These are phyloP conservation scores for Delichon dasypus DNA, from an alignment of 2,797 vertebrate species.

Conservation along the genomic window DNA sequence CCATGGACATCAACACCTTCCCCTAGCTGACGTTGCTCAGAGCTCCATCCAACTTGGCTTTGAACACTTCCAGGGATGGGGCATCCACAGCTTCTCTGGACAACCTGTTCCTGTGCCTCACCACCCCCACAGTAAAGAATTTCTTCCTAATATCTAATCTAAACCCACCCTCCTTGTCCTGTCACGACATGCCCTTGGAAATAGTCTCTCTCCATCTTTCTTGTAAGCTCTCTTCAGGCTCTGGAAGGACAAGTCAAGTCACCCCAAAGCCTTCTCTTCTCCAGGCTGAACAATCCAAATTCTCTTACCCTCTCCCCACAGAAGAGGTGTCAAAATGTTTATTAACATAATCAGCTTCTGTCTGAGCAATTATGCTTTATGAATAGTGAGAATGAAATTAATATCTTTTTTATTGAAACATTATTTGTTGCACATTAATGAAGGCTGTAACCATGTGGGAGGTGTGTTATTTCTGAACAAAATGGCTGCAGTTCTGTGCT, in stretches of 20 bases:
- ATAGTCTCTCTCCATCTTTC: not conserved
- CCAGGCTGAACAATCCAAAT: not conserved
- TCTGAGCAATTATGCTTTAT: not conserved
- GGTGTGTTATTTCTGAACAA: not conserved
- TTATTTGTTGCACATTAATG: not conserved
- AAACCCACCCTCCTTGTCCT: not conserved
- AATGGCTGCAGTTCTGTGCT: not conserved
- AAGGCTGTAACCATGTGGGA: not conserved
- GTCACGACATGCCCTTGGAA: not conserved
- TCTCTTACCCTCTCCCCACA: not conserved
- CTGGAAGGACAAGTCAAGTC: not conserved
- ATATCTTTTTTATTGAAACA: not conserved
- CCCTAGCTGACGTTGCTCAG: not conserved
- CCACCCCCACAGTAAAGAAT: not conserved
- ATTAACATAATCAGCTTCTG: not conserved
- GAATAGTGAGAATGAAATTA: not conserved
- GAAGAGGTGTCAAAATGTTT: not conserved
- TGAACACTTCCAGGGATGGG: not conserved
- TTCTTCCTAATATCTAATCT: not conserved
- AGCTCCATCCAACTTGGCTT: not conserved
- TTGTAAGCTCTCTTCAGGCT: not conserved
- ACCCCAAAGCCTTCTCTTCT: not conserved
- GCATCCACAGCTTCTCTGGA: not conserved
- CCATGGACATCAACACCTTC: not conserved
- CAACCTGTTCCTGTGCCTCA: not conserved